Evolutionary conservation across 2,113 vertebrate species (phyloP).

Genomic region (Hassar affinis): DNA sequence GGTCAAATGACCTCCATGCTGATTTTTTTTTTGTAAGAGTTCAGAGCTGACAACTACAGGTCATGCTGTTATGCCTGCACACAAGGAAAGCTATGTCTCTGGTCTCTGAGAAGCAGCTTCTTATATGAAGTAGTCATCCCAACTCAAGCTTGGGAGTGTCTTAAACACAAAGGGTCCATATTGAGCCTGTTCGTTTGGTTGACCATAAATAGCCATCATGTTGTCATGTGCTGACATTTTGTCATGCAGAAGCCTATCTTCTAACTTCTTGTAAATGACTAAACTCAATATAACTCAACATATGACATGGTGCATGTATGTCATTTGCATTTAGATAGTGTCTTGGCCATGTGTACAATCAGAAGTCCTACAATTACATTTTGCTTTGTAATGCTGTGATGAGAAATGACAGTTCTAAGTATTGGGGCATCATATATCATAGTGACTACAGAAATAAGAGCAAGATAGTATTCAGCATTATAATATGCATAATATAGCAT

Average conservation of each 20-base stretch:
- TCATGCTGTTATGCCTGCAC: constrained; percentile 33
- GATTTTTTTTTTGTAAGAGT: constrained; percentile 40
- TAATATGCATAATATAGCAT: too few species aligned
- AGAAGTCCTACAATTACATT: background rate
- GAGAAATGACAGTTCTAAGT: background rate
- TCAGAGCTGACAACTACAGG: constrained; percentile 38
- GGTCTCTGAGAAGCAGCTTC: constrained; percentile 26
- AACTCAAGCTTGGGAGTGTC: constrained; percentile 11
- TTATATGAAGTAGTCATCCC: constrained; percentile 25
- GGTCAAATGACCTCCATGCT: constrained; percentile 48
- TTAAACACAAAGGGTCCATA: constrained; percentile 38
- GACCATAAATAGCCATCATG: constrained; percentile 42
- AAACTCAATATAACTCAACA: constrained; percentile 1
- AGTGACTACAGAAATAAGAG: background rate
- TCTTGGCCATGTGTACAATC: background rate
- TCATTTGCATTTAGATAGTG: background rate
- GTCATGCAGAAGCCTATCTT: background rate
- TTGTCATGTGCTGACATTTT: constrained; percentile 25
- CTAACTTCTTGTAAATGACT: background rate
- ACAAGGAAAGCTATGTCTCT: constrained; percentile 31
- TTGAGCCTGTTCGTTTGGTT: constrained; percentile 24
- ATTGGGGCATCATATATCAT: background rate
- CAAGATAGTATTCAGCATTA: too few species aligned
- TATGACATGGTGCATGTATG: too few species aligned
- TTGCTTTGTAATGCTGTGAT: background rate